Evolutionary conservation across 2,888 invertebrate genomes (phyloP).

Genomic region (Lochmaea crataegi): DNA sequence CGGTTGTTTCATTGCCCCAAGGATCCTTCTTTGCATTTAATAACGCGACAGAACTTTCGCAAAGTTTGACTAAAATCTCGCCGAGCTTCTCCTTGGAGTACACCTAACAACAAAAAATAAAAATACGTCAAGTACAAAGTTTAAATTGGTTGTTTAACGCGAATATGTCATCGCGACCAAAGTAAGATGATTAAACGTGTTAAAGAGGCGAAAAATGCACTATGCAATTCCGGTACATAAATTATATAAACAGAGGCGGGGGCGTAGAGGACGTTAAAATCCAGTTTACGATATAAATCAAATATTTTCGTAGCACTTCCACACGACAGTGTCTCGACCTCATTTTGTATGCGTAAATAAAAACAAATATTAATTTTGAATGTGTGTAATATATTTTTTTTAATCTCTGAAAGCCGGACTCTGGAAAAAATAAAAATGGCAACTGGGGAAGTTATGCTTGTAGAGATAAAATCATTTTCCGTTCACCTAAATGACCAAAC

Average conservation of each 20-base stretch:
- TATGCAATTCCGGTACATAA: neutral
- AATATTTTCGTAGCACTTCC: neutral
- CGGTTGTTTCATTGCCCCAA: conserved; percentile 75
- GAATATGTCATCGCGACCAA: conserved; percentile 12
- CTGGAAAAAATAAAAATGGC: conserved; percentile 3
- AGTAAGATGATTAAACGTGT: conserved; percentile 1
- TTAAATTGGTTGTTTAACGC: conserved; percentile 28
- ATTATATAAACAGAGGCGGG: neutral
- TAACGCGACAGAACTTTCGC: conserved; percentile 81
- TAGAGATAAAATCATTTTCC: neutral
- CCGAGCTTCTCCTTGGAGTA: conserved; percentile 81
- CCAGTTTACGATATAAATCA: neutral
- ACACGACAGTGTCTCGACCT: neutral
- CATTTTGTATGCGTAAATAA: neutral
- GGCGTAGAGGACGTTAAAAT: neutral
- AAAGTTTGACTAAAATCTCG: conserved; percentile 80
- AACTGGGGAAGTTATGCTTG: neutral
- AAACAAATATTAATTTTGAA: neutral
- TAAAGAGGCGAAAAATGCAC: neutral
- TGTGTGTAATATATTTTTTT: conserved; percentile 4
- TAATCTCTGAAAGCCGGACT: conserved; percentile 1
- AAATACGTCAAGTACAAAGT: conserved; percentile 29
- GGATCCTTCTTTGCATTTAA: conserved; percentile 85
- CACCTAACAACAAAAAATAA: conserved; percentile 66
- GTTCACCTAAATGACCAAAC: neutral